Evolutionary conservation across 2,888 invertebrate species (phyloP), one percentile per base, ranked within the genome.

Genomic region (Scaptodrosophila latifasciaeformis): DNA sequence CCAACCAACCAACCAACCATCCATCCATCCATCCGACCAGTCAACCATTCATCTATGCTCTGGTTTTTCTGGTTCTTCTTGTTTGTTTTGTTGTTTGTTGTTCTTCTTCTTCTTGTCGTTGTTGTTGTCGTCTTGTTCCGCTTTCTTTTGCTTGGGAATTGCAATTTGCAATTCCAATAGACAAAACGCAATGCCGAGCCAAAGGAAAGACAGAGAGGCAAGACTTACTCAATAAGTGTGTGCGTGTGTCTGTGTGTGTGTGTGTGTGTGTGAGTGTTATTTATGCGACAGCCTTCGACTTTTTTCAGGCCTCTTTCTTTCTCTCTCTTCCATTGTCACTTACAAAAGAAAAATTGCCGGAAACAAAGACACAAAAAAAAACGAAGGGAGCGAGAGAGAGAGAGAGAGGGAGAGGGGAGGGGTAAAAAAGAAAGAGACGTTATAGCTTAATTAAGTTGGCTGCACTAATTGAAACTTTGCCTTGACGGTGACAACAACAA

Each of bases 401-500:
- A 13, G 19, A 30, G 13, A 34, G 46, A 10, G 6, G 37, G 18
- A 10, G 29, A 35, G 42, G 13, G 31, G 9, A 13, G 13, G 3
- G 9, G 15, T 15, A 31, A 18, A 21, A 2, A 34, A 42, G 27
- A 50, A 24, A 10, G 18, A 37, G 19, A 42, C 54, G 65, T 71
- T 67, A 62, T 65, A 54, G 70, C 68, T 70, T 72, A 72, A 76
- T 72, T 72, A 63, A 63, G 68, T 72, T 76, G 63, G 54, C 59
- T 54, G 61, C 59, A 70, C 70, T 72, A 72, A 76, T 72, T 76
- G 77, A 76, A 76, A 68, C 61, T 66, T 47, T 64, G 61, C 59
- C 48, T 52, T 55, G 56, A 21, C 40, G 35, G 42, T 51, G 57
- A 52, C 44, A 50, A 48, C 53, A 49, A 50, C 49, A 19, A 13